Conservation (phyloP, 2,888 invertebrate genomes). For the Helicoverpa assulta region DNA sequence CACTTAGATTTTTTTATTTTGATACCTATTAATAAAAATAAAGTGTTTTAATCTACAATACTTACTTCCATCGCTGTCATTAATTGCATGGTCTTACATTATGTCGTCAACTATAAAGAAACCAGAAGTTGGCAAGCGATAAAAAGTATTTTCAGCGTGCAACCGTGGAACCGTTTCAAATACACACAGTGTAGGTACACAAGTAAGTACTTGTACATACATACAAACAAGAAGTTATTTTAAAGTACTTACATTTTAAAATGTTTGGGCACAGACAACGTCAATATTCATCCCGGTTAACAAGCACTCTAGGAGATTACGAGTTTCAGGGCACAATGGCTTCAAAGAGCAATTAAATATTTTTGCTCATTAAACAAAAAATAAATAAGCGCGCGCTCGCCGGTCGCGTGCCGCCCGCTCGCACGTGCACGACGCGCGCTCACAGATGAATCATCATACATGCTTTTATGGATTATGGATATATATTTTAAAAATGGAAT, state of each 20-base stretch:
- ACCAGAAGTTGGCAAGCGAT: too few relatives aligned
- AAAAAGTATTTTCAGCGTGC: too few relatives aligned
- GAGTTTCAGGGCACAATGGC: conserved; percentile 66
- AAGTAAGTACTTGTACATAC: neutral
- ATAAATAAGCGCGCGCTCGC: conserved; percentile 65
- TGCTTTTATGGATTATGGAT: conserved; percentile 56
- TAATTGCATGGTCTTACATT: too few relatives aligned
- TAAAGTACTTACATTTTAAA: neutral
- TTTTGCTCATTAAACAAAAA: conserved; percentile 79
- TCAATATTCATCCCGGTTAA: conserved; percentile 73
- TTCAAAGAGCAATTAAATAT: conserved; percentile 81
- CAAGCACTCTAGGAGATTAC: conserved; percentile 77
- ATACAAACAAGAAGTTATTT: neutral
- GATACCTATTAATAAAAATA: too few relatives aligned
- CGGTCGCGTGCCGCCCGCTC: conserved; percentile 60
- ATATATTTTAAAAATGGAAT: conserved; percentile 40
- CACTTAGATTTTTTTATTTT: too few relatives aligned
- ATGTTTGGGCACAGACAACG: conserved; percentile 46
- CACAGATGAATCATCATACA: conserved; percentile 40
- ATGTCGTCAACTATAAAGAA: too few relatives aligned
- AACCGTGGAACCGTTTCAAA: too few relatives aligned
- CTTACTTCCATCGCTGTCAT: too few relatives aligned
- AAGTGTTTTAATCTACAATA: too few relatives aligned
- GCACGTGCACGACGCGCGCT: conserved; percentile 61
- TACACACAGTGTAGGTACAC: neutral